Conservation (phyloP, 2,888 invertebrate genomes). For the Limnephilus auricula region DNA sequence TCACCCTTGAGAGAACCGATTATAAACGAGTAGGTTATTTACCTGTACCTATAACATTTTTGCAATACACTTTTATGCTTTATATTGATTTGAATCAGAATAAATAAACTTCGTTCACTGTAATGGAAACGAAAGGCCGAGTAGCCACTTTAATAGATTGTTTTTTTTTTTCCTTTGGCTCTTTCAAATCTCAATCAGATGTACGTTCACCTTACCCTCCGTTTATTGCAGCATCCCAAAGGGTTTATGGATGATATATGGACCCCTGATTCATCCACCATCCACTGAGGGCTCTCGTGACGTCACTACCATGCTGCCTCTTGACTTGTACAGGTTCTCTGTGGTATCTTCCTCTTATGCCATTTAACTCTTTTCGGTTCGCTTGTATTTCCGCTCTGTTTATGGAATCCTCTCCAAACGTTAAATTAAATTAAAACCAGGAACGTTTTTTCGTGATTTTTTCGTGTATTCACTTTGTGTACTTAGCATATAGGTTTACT, state of each 20-base stretch:
- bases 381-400: conserved; percentile 1
- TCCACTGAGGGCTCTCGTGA: conserved; percentile 44
- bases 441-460: background rate
- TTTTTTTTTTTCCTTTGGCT: conserved; percentile 3
- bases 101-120: background rate
- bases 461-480: background rate
- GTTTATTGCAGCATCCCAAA: conserved; percentile 60
- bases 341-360: background rate
- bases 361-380: conserved; percentile 7
- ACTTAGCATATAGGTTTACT: background rate
- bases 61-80: background rate
- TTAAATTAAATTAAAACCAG: background rate
- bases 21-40: too few relatives aligned
- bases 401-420: conserved; percentile 15
- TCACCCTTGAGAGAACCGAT: background rate
- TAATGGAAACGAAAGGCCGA: background rate
- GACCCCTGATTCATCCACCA: conserved; percentile 51
- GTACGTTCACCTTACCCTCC: conserved; percentile 41
- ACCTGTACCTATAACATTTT: too few relatives aligned
- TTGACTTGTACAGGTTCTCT: conserved; percentile 33
- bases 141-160: conserved; percentile 2
- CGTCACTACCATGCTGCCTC: conserved; percentile 51
- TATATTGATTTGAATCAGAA: background rate
- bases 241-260: conserved; percentile 60
- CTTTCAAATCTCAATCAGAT: conserved; percentile 37